A percentile compares a stretch with the other conserved stretches of the same genome.
Conservation (phyloP, 2,113 vertebrate species). For the Scytalopus superciliaris region DNA sequence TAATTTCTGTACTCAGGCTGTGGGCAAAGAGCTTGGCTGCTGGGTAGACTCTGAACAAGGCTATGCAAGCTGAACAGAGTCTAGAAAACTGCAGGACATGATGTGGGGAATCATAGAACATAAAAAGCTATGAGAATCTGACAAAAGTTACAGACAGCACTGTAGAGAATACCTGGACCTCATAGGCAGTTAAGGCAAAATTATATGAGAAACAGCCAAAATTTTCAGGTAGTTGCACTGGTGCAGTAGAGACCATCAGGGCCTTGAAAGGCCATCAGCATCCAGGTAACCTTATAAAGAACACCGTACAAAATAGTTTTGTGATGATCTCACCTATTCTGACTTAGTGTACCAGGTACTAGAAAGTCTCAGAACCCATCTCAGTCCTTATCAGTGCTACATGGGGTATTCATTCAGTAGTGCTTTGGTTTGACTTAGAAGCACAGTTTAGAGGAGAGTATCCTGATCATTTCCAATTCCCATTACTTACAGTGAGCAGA, state of each 20-base stretch:
- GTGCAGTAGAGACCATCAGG: not conserved
- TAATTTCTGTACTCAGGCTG: not conserved
- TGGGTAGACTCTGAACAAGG: not conserved
- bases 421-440: not conserved
- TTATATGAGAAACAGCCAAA: not conserved
- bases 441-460: not conserved
- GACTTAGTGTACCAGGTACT: not conserved
- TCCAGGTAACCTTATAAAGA: not conserved
- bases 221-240: not conserved
- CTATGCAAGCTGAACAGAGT: not conserved
- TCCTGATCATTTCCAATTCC: not conserved
- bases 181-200: not conserved
- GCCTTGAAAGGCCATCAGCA: not conserved
- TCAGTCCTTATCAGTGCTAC: not conserved
- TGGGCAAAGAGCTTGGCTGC: rapidly evolving
- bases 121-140: not conserved
- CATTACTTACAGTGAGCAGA: not conserved
- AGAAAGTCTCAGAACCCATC: not conserved
- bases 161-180: not conserved
- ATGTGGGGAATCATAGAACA: rapidly evolving
- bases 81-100: not conserved
- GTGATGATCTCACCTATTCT: not conserved
- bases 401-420: not conserved
- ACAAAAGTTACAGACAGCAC: not conserved
- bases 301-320: not conserved